Conservation (phyloP, 2,113 vertebrate genomes). For the Laticauda laticaudata region DNA sequence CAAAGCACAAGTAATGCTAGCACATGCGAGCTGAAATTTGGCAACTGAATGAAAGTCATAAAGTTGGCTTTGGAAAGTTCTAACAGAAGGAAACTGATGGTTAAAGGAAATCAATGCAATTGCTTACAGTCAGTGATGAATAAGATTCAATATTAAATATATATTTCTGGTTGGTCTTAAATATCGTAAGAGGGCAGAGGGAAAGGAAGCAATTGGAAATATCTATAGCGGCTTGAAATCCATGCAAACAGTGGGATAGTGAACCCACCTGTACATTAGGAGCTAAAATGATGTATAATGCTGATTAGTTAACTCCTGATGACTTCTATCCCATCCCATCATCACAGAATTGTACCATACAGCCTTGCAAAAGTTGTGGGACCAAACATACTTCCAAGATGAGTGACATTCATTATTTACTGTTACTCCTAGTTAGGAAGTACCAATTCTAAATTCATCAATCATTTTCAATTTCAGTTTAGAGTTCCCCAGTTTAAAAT, state of each 20-base stretch:
- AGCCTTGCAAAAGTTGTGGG: constrained; percentile 14
- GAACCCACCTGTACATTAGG: background rate
- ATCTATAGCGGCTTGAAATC: background rate
- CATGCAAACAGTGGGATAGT: background rate
- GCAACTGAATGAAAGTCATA: background rate
- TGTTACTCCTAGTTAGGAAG: background rate
- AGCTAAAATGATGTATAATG: background rate
- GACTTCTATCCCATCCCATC: constrained; percentile 17
- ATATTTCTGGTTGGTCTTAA: background rate
- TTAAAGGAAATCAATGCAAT: background rate
- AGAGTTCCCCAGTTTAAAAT: background rate
- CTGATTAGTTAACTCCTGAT: background rate
- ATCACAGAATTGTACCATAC: background rate
- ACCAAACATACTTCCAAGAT: background rate
- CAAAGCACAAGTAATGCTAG: background rate
- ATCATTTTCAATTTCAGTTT: background rate
- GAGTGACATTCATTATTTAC: background rate
- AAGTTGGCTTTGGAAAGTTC: background rate
- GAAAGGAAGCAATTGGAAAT: background rate
- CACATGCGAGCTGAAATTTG: background rate
- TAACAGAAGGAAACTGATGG: background rate
- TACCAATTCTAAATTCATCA: background rate
- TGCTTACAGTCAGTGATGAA: background rate
- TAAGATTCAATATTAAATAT: background rate
- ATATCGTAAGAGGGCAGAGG: background rate